Evolutionary conservation across 2,797 vertebrate genomes (phyloP).

Genomic region (Sylvilagus floridanus): DNA sequence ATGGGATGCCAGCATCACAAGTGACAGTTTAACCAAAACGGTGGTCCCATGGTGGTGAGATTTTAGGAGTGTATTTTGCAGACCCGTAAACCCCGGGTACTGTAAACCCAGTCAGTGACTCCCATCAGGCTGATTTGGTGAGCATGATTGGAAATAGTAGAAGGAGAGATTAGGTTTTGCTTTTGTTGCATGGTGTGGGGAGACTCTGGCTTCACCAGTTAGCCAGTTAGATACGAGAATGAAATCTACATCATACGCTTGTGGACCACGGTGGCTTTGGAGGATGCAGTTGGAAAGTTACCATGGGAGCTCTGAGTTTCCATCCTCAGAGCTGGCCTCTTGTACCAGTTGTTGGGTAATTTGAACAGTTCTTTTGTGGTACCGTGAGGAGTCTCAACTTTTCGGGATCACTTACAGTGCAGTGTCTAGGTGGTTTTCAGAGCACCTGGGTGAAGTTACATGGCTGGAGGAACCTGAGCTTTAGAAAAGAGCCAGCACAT

Average conservation of each 20-base stretch:
- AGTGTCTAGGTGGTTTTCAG: constrained; percentile 66
- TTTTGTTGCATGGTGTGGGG: background rate
- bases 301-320: background rate
- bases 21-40: no score
- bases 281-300: background rate
- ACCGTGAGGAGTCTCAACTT: constrained; percentile 57
- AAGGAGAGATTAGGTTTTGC: background rate
- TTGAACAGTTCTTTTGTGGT: constrained; percentile 66
- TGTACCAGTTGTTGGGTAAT: constrained; percentile 46
- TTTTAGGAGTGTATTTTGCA: background rate
- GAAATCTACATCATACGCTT: background rate
- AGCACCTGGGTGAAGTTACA: constrained; percentile 81
- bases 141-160: background rate
- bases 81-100: background rate
- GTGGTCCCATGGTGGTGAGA: background rate
- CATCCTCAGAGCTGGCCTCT: background rate
- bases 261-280: background rate
- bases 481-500: constrained; percentile 14
- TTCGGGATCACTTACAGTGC: constrained; percentile 77
- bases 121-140: background rate
- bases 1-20: no score
- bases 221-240: background rate
- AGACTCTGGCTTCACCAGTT: background rate
- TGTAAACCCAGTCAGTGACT: background rate
- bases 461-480: constrained; percentile 67